Evolutionary conservation across 2,888 invertebrate species (phyloP).

Genomic region (Pandemis corylana): DNA sequence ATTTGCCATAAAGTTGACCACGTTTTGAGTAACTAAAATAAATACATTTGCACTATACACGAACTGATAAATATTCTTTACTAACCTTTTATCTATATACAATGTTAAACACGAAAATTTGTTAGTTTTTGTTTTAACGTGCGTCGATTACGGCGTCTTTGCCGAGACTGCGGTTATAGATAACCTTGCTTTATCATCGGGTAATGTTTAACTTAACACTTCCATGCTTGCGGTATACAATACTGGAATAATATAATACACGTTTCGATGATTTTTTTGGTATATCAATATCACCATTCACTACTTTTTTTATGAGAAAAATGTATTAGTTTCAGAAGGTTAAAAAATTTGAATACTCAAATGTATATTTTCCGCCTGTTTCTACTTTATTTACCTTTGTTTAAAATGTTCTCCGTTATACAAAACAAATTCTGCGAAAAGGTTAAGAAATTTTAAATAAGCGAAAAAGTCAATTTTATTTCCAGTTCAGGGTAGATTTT

Average conservation of each 20-base stretch:
- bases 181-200: constrained; percentile 74
- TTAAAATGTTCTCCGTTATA: no score
- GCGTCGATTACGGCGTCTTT: constrained; percentile 42
- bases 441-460: neutral
- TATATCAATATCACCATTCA: no score
- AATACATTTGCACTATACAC: neutral
- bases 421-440: neutral
- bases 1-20: no score
- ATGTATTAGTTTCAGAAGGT: no score
- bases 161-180: constrained; percentile 64
- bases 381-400: no score
- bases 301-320: no score
- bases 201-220: constrained; percentile 71
- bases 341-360: no score
- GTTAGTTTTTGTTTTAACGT: constrained; percentile 10
- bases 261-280: no score
- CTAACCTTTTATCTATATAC: neutral
- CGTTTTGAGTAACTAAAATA: no score
- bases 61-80: neutral
- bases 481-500: no score
- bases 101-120: neutral
- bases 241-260: neutral
- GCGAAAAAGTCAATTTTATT: no score
- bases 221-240: constrained; percentile 20
- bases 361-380: no score